A percentile compares a stretch with the other conserved stretches of the same genome.
These are phyloP conservation scores for Brenthis ino DNA, from an alignment of 2,888 invertebrate genomes.

Conservation along the genomic window DNA sequence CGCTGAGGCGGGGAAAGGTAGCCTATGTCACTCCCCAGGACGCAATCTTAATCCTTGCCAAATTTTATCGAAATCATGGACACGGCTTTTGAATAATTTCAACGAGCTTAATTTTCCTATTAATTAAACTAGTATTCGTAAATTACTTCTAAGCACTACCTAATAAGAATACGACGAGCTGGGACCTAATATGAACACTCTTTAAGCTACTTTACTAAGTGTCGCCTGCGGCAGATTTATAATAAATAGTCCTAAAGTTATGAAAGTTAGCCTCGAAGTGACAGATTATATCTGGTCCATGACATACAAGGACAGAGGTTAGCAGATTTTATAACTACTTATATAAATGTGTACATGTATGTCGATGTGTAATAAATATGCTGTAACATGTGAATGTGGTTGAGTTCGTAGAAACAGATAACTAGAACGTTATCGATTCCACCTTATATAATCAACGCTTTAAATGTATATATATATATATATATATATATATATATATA, in stretches of 20 bases:
- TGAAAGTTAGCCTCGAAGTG: conserved; percentile 18
- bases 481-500: too few relatives aligned
- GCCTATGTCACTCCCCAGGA: too few relatives aligned
- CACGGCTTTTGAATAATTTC: too few relatives aligned
- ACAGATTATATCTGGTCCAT: conserved; percentile 13
- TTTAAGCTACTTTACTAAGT: not conserved
- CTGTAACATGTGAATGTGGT: not conserved
- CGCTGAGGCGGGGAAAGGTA: too few relatives aligned
- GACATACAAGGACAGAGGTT: conserved; percentile 31
- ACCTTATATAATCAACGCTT: too few relatives aligned
- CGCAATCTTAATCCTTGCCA: too few relatives aligned
- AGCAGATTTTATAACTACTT: conserved; percentile 15
- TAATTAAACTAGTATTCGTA: not conserved
- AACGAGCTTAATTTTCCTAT: not conserved
- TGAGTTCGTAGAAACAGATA: too few relatives aligned
- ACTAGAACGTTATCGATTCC: too few relatives aligned
- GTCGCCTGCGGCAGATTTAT: conserved; percentile 3
- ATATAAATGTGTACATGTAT: conserved; percentile 4
- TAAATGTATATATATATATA: too few relatives aligned
- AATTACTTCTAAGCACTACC: not conserved
- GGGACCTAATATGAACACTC: not conserved
- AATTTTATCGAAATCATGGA: too few relatives aligned
- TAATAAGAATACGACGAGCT: not conserved
- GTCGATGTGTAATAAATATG: conserved; percentile 1
- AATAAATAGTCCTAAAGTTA: conserved; percentile 2